Conservation (phyloP, 2,113 vertebrate genomes). For the Corvus moneduloides region DNA sequence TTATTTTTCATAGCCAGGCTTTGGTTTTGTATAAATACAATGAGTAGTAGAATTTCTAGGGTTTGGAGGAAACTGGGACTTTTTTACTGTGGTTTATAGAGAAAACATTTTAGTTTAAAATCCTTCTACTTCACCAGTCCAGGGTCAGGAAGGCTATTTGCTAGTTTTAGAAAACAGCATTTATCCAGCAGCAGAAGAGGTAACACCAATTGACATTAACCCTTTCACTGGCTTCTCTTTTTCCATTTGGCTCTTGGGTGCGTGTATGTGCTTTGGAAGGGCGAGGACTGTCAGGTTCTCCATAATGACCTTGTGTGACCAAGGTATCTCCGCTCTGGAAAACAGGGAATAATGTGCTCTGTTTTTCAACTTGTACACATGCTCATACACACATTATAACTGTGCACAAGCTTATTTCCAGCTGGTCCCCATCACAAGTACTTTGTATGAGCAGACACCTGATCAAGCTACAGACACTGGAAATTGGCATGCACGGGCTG, state of each 20-base stretch:
- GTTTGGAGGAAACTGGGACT: neutral
- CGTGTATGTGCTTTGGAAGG: neutral
- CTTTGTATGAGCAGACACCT: neutral
- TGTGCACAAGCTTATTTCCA: neutral
- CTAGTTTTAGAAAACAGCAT: neutral
- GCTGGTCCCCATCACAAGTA: neutral
- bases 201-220: neutral
- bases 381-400: neutral
- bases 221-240: neutral
- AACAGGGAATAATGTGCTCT: neutral
- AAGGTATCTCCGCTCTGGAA: neutral
- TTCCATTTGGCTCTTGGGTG: neutral
- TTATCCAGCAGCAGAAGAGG: neutral
- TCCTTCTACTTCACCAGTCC: neutral
- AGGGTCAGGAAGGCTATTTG: neutral
- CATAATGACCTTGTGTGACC: neutral
- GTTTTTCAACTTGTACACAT: neutral
- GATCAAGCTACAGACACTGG: neutral
- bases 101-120: neutral
- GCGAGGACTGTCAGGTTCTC: rapidly evolving
- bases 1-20: neutral
- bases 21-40: neutral
- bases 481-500: neutral
- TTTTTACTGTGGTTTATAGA: neutral
- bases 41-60: neutral